These are phyloP conservation scores for Dryobotodes eremita DNA, from an alignment of 2,888 invertebrate species.

Conservation along the genomic window DNA sequence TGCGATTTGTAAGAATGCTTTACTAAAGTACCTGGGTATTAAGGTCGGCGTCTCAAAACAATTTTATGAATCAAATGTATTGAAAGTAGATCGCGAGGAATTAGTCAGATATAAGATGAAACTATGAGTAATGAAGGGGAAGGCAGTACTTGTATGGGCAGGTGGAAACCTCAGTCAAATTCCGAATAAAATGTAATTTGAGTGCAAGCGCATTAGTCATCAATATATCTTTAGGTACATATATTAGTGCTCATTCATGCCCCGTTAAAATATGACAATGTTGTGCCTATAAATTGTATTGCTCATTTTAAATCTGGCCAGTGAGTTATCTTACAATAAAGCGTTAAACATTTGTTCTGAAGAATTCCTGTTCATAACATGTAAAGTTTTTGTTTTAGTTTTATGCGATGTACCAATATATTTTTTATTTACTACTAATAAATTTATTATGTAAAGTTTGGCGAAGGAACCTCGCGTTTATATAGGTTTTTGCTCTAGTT, in stretches of 20 bases:
- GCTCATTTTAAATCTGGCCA: conserved; percentile 5
- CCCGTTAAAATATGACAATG: conserved; percentile 37
- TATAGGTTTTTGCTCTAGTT: conserved; percentile 8
- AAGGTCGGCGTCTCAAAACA: conserved; percentile 16
- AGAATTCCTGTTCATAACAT: neutral
- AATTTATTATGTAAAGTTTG: conserved; percentile 3
- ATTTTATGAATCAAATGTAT: conserved; percentile 55
- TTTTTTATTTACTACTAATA: neutral
- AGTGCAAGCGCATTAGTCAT: conserved; percentile 56
- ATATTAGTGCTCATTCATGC: conserved; percentile 34
- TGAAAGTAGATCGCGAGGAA: conserved; percentile 41
- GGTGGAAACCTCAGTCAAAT: conserved; percentile 42
- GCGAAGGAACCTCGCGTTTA: neutral
- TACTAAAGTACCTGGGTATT: neutral
- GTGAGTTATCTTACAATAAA: conserved; percentile 14
- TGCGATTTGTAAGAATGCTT: conserved; percentile 6
- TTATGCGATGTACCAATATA: neutral
- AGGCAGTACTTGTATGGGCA: conserved; percentile 33
- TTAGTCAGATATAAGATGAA: conserved; percentile 61
- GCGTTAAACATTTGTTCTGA: neutral
- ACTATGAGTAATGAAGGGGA: conserved; percentile 58
- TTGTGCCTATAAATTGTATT: neutral
- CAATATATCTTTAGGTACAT: conserved; percentile 25
- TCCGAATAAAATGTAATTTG: conserved; percentile 63
- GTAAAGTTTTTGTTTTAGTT: neutral